These are phyloP conservation scores for Drosophila mayri DNA, from an alignment of 1,140 invertebrate genomes.

Conservation along the genomic window DNA sequence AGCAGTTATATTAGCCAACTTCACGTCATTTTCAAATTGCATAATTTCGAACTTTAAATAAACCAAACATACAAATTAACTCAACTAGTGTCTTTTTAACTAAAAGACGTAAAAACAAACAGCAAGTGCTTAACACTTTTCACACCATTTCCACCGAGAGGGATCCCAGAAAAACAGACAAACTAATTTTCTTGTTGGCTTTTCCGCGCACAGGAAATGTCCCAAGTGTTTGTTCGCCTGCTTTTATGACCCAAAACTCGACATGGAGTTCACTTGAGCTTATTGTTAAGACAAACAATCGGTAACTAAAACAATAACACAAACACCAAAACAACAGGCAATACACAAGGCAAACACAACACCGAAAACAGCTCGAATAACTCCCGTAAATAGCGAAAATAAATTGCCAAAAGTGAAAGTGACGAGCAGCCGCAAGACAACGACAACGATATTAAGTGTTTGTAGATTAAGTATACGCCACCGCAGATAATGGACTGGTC, in stretches of 20 bases:
- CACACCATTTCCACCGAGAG: constrained; percentile 31
- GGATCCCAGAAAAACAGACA: constrained; percentile 21
- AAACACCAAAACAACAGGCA: constrained; percentile 36
- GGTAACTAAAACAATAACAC: constrained; percentile 41
- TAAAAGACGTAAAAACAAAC: constrained; percentile 3
- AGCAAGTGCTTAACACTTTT: constrained; percentile 5
- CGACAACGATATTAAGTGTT: constrained; percentile 33
- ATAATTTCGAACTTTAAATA: not conserved
- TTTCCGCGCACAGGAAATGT: constrained; percentile 38
- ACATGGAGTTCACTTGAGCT: constrained; percentile 42
- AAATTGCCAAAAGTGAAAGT: constrained; percentile 75
- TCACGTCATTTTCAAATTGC: not conserved
- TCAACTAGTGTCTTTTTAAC: not conserved
- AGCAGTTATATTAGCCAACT: not conserved
- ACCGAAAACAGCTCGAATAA: constrained; percentile 29
- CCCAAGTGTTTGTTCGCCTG: constrained; percentile 36
- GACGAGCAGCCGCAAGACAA: constrained; percentile 24
- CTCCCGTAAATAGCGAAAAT: constrained; percentile 64
- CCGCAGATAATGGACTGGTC: constrained; percentile 39
- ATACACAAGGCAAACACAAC: constrained; percentile 21
- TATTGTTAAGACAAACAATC: constrained; percentile 54
- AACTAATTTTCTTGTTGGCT: constrained; percentile 20
- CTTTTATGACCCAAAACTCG: constrained; percentile 4
- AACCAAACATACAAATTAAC: not conserved
- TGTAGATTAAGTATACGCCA: constrained; percentile 29